These are phyloP conservation scores for Rhineura floridana DNA, from an alignment of 2,113 vertebrate genomes.

Conservation along the genomic window DNA sequence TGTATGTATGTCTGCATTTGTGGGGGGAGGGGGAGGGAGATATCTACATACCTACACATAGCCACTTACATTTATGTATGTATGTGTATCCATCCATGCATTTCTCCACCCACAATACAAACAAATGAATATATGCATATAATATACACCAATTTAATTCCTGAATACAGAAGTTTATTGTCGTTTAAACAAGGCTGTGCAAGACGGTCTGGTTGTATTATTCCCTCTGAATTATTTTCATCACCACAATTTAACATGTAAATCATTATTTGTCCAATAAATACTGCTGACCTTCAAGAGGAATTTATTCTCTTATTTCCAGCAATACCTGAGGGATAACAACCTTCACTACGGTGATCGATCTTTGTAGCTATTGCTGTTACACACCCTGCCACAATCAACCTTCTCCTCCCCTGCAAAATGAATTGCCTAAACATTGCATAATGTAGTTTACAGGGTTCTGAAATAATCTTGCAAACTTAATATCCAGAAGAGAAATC, in stretches of 20 bases:
- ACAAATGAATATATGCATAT: neutral
- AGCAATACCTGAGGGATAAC: neutral
- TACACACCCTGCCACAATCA: too few species aligned
- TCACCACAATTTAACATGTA: neutral
- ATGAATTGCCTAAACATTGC: neutral
- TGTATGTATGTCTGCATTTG: neutral
- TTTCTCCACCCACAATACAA: neutral
- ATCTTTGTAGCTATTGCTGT: neutral
- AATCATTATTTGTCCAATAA: neutral
- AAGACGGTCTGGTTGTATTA: neutral
- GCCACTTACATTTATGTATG: neutral
- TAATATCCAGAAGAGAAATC: conserved; percentile 25
- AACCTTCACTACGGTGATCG: neutral
- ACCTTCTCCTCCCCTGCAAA: neutral
- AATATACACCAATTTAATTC: neutral
- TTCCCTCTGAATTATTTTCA: neutral
- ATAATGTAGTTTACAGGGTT: neutral
- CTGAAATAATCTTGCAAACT: neutral
- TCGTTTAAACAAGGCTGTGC: neutral
- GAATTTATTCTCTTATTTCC: neutral
- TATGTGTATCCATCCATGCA: neutral
- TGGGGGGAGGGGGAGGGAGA: neutral
- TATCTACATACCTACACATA: neutral
- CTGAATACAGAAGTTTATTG: neutral
- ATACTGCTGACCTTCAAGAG: neutral